Evolutionary conservation across 2,113 vertebrate species (phyloP).

Genomic region (Pteruthius melanotis): DNA sequence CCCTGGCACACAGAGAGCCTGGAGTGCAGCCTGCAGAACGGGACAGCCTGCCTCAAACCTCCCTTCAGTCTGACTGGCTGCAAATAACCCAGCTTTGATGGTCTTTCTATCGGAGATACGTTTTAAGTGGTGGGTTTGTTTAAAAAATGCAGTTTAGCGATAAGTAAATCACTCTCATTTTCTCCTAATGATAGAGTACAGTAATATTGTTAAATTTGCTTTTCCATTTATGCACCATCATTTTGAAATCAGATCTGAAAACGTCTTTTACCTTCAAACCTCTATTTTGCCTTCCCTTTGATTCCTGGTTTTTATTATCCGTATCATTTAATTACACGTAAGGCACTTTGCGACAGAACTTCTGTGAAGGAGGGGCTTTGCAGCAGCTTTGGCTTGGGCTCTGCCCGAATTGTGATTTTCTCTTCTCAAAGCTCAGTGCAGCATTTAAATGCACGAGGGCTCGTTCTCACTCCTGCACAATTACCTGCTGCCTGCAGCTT

Average conservation of each 20-base stretch:
- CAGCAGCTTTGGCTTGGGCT: neutral
- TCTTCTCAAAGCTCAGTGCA: neutral
- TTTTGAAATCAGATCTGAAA: slow-evolving; percentile 56
- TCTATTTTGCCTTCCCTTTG: slow-evolving; percentile 25
- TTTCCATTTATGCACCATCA: neutral
- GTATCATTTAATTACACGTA: slow-evolving; percentile 8
- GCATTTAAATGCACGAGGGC: neutral
- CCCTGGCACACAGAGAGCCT: neutral
- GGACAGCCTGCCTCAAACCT: neutral
- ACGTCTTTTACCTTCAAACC: slow-evolving; percentile 16
- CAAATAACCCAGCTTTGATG: neutral
- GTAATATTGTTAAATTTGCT: neutral
- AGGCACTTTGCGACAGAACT: neutral
- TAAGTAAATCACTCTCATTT: slow-evolving; percentile 19
- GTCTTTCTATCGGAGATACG: neutral
- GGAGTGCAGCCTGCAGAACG: neutral
- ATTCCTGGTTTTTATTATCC: slow-evolving; percentile 3
- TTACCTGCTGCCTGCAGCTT: neutral
- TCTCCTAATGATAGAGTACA: slow-evolving; percentile 18
- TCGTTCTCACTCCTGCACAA: neutral
- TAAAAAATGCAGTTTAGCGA: neutral
- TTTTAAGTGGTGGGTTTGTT: neutral
- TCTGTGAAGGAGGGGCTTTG: neutral
- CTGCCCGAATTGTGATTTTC: neutral
- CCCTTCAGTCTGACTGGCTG: neutral